Percentiles rank a stretch among this genome's conserved stretches.
Conservation (phyloP, 2,797 vertebrate genomes). For the Epinephelus coioides region DNA sequence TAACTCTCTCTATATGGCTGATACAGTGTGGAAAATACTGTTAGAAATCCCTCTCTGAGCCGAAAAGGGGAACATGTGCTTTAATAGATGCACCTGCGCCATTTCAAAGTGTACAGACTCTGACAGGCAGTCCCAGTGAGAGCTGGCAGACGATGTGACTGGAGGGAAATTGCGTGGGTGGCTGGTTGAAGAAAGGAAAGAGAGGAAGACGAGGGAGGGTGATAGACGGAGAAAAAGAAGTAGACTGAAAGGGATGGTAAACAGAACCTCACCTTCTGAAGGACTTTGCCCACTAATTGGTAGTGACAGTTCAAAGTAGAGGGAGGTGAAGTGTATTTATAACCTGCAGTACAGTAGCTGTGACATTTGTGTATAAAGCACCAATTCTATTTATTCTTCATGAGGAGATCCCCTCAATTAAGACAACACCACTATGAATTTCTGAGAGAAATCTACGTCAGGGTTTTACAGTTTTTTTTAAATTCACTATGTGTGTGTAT, state of each 20-base stretch:
- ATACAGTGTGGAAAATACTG: neutral
- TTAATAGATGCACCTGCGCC: constrained; percentile 51
- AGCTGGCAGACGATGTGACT: constrained; percentile 31
- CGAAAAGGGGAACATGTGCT: constrained; percentile 14
- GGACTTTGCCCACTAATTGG: constrained; percentile 55
- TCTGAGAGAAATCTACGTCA: constrained; percentile 1
- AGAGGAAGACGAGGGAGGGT: constrained; percentile 7
- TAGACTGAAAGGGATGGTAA: constrained; percentile 44
- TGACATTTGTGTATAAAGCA: constrained; percentile 10
- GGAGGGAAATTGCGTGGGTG: constrained; percentile 47
- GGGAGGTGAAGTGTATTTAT: constrained; percentile 33
- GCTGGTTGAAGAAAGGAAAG: constrained; percentile 40
- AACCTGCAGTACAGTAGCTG: constrained; percentile 8
- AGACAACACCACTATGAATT: neutral
- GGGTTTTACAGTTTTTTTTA: neutral
- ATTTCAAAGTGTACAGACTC: constrained; percentile 48
- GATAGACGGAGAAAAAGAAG: constrained; percentile 29
- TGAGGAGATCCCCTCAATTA: constrained; percentile 2
- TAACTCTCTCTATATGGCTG: neutral
- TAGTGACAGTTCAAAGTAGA: constrained; percentile 41
- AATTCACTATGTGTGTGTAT: constrained; percentile 2
- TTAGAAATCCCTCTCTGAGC: constrained; percentile 5
- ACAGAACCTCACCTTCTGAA: constrained; percentile 37
- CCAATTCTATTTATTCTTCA: neutral
- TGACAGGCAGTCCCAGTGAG: constrained; percentile 56